Evolutionary conservation across 2,888 invertebrate species (phyloP), one percentile per base, ranked within the genome.

Genomic region (Callinectes sapidus): DNA sequence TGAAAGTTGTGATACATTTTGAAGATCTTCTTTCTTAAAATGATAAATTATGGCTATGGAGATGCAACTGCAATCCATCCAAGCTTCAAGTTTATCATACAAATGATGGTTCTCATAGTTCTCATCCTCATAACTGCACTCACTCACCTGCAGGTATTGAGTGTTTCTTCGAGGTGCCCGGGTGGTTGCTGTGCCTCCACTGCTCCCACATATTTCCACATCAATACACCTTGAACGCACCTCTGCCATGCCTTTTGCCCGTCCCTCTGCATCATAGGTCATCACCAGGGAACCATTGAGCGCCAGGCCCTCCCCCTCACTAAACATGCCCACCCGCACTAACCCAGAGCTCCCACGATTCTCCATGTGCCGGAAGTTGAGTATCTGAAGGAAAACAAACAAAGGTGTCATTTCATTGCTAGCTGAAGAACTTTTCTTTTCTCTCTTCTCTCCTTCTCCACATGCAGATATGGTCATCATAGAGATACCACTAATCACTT

Each of bases 331-430:
- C 18, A 93, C 94, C 1, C 87, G 71, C 28, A 92, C 48, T 14
- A 94, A 71, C 10, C 92, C 92, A 10, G 92, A 61, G 16, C 66
- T 48, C 1, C 87, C 88, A 2, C 90, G 81, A 77, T 90, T 54
- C 39, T 66, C 61, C 66, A 93, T 54, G 13, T 86, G 91, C 10
- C 93, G 93, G 91, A 92, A 94, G 87, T 94, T 94, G 77, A 94
- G 42, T 23, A 94, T 90, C 94, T 94, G 90, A 0, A 48, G n/a
- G 54, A 42, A 54, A 23, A 48, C 3, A 18, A n/a, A 28, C 39
- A 28, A 28, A 87, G 55, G 8, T 48, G 28, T 87, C 3, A 48
- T 61, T 2, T 23, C 61, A 61, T 61, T 5, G 16, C 23, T 16
- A 18, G 13, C 28, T 23, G 39, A 48, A 48, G 48, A 48, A 48